A percentile compares a stretch with the other conserved stretches of the same genome.
Evolutionary conservation across 1,140 invertebrate genomes (phyloP).

Genomic region (Probaryconus sp.): DNA sequence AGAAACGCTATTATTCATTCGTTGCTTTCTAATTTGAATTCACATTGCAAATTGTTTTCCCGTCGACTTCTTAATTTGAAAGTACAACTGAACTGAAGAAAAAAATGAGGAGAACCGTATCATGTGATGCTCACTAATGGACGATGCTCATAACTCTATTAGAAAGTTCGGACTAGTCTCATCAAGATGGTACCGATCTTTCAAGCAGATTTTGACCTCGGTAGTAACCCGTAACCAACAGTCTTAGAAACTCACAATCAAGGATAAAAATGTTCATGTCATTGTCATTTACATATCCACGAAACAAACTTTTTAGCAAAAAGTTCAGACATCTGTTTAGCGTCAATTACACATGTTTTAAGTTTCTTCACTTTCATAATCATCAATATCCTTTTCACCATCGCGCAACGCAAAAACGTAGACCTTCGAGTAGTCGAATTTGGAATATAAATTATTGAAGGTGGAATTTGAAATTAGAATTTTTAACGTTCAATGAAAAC

Average conservation of each 20-base stretch:
- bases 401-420: too few relatives aligned
- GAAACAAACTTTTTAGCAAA: not conserved
- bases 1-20: not conserved
- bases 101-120: not conserved
- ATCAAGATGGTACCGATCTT: not conserved
- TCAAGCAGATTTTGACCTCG: slow-evolving; percentile 11
- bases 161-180: not conserved
- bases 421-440: too few relatives aligned
- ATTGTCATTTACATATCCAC: not conserved
- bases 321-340: not conserved
- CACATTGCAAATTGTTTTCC: not conserved
- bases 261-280: not conserved
- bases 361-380: too few relatives aligned
- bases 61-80: not conserved
- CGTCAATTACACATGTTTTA: not conserved
- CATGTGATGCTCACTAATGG: not conserved
- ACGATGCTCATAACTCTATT: not conserved
- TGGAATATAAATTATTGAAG: too few relatives aligned
- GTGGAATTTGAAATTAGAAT: too few relatives aligned
- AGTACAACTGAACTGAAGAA: not conserved
- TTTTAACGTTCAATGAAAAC: too few relatives aligned
- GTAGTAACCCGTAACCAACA: not conserved
- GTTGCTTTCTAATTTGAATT: not conserved
- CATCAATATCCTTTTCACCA: too few relatives aligned
- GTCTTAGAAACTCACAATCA: slow-evolving; percentile 2